Conservation (phyloP, 2,888 invertebrate species). For the Acholoe squamosa region DNA sequence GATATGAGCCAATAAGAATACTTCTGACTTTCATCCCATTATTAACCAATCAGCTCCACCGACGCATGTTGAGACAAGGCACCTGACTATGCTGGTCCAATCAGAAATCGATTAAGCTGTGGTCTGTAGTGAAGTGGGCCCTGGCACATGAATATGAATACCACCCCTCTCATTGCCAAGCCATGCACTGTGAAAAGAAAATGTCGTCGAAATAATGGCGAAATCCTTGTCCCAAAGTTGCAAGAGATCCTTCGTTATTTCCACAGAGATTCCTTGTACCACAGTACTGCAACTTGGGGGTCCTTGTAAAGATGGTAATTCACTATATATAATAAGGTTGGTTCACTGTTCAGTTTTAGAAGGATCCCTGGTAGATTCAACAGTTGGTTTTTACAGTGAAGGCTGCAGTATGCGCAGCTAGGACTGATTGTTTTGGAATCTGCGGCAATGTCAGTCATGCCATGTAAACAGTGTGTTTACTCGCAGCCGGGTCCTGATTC, state of each 20-base stretch:
- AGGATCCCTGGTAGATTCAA: too few relatives aligned
- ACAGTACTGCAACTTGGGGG: too few relatives aligned
- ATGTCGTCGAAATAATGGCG: too few relatives aligned
- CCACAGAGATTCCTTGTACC: too few relatives aligned
- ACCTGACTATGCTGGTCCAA: slow-evolving; percentile 3
- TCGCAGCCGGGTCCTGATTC: neutral
- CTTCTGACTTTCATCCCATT: slow-evolving; percentile 33
- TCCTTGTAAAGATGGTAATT: too few relatives aligned
- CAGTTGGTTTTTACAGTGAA: too few relatives aligned
- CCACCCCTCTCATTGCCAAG: neutral
- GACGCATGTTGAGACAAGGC: slow-evolving; percentile 13
- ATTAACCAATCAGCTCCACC: slow-evolving; percentile 1
- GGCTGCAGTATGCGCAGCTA: too few relatives aligned
- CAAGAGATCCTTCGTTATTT: too few relatives aligned
- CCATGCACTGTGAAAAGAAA: too few relatives aligned
- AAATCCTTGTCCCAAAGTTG: too few relatives aligned
- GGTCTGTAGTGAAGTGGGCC: slow-evolving; percentile 20
- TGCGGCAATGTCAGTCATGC: neutral
- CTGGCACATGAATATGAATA: slow-evolving; percentile 21
- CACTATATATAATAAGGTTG: too few relatives aligned
- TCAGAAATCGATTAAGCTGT: neutral
- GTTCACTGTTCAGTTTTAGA: too few relatives aligned
- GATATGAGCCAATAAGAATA: neutral
- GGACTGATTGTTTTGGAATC: slow-evolving; percentile 20
- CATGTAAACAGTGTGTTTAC: neutral